Conservation (phyloP, 2,797 vertebrate species). For the Takifugu rubripes region DNA sequence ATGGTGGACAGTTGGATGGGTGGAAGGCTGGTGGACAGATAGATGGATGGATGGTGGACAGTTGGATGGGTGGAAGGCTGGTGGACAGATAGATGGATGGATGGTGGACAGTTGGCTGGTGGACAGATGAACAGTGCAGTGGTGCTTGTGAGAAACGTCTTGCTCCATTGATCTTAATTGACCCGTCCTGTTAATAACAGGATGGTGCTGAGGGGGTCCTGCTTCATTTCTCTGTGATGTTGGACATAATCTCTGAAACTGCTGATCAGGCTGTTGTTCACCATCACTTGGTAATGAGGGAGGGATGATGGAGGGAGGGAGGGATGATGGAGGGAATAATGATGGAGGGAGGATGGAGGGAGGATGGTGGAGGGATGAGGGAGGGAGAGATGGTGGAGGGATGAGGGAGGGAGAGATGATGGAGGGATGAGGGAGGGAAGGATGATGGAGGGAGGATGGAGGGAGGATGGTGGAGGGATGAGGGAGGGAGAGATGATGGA, state of each 20-base stretch:
- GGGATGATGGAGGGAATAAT: too few relatives aligned
- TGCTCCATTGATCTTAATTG: neutral
- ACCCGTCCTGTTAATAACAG: too few relatives aligned
- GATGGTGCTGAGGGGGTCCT: slow-evolving; percentile 1
- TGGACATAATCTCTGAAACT: neutral
- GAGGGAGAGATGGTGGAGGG: neutral
- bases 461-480: neutral
- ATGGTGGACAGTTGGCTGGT: too few relatives aligned
- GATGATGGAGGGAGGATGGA: too few relatives aligned
- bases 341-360: neutral
- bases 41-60: too few relatives aligned
- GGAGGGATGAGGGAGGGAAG: neutral
- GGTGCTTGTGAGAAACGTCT: slow-evolving; percentile 12
- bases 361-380: neutral
- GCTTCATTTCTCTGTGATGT: neutral
- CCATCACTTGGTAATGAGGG: neutral
- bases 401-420: neutral
- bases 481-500: too few relatives aligned
- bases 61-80: too few relatives aligned
- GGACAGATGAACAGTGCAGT: slow-evolving; percentile 2
- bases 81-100: too few relatives aligned
- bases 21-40: too few relatives aligned
- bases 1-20: too few relatives aligned
- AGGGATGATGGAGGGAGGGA: neutral
- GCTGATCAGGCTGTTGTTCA: neutral